Percentiles rank a stretch among this genome's conserved stretches.
phyloP scores from a whole-genome alignment of 2,113 vertebrate genomes.

The Mormyrus iriodes region DNA sequence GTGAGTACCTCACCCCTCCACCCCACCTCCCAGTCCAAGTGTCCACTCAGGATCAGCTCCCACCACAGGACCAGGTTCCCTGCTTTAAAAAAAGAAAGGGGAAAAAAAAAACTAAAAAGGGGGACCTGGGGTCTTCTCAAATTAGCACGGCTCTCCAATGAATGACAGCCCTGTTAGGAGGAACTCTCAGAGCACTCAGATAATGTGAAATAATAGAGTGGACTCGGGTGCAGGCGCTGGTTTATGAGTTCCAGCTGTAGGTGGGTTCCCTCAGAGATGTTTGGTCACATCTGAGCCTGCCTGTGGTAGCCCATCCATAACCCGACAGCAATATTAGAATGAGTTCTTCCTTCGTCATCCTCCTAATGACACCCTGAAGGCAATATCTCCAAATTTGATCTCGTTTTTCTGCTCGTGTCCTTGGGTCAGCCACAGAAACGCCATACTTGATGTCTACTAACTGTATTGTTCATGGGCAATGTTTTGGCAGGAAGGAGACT shows the following conservation, averaged over 20 bases:
- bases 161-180: background rate
- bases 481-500: conserved; percentile 62
- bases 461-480: conserved; percentile 58
- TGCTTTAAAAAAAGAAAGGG: background rate
- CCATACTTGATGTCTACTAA: conserved; percentile 40
- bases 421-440: conserved; percentile 49
- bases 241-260: conserved; percentile 9
- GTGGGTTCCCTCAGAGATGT: background rate
- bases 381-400: conserved; percentile 29
- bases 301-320: background rate
- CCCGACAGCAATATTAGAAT: background rate
- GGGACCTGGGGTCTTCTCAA: background rate
- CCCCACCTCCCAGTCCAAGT: background rate
- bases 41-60: background rate
- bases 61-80: background rate
- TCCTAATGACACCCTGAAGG: background rate
- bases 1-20: conserved; percentile 59
- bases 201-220: background rate
- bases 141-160: background rate
- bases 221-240: background rate
- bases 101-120: background rate
- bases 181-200: background rate
- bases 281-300: background rate
- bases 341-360: background rate
- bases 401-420: conserved; percentile 44